phyloP scores from a whole-genome alignment of 2,113 vertebrate species.

The Mesocricetus auratus region DNA sequence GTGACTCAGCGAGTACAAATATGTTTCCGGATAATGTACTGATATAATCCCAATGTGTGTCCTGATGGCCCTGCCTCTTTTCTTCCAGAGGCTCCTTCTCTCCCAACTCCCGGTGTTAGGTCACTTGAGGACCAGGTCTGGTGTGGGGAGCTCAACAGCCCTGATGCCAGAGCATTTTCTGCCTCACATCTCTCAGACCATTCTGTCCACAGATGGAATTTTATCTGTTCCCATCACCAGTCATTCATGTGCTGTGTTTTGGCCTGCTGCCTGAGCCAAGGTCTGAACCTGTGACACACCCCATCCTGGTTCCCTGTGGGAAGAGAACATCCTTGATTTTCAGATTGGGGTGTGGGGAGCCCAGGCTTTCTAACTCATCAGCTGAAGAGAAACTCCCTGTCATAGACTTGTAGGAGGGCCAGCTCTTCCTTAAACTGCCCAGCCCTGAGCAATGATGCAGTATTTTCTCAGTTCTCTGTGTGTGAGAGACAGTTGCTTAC shows the following conservation, averaged over 20 bases:
- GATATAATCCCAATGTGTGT: conserved; percentile 43
- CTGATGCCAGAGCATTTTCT: background rate
- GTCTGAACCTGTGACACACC: background rate
- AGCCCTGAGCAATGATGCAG: background rate
- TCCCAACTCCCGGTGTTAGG: background rate
- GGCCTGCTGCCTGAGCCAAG: background rate
- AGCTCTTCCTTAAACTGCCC: background rate
- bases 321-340: conserved; percentile 29
- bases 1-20: conserved; percentile 69
- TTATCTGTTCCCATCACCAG: conserved; percentile 33
- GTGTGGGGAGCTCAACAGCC: conserved; percentile 29
- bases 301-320: background rate
- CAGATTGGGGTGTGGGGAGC: background rate
- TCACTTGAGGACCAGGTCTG: conserved; percentile 42
- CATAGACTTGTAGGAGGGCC: background rate
- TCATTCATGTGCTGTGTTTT: conserved; percentile 34
- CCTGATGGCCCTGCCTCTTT: background rate
- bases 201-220: conserved; percentile 58
- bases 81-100: background rate
- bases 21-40: conserved; percentile 60
- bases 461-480: background rate
- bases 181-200: background rate
- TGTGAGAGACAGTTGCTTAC: background rate
- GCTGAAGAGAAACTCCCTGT: conserved; percentile 24
- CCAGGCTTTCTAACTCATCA: background rate